Base-by-base conservation (phyloP, 2,797 vertebrate genomes). In the Liparis tanakae region DNA sequence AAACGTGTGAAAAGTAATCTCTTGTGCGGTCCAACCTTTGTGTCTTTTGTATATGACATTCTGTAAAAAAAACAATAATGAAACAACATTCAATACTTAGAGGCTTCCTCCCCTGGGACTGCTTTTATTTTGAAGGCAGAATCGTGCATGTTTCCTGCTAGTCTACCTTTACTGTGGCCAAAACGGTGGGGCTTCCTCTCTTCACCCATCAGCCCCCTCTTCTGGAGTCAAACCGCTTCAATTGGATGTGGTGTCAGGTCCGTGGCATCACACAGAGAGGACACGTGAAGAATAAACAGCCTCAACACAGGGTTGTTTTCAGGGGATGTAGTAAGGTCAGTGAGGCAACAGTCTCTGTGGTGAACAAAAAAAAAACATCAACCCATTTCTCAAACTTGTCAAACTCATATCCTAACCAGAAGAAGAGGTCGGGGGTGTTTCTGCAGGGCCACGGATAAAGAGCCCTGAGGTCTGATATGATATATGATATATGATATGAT, bases 161-260 rank as follows among this genome's bases (percentile, higher is more conserved):
- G 10, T 82, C 59, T 41, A 58, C 30, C 53, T 80, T 67, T 46
- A 25, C 71, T 72, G 67, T 76, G 69, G 81, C 84, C 54, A 83
- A 80, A 82, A 76, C 80, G 60, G 92, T 94, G 94, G 94, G 95
- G 95, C 93, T 93, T 96, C 94, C 95, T 94, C 88, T 86, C 74
- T 67, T 67, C 90, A 91, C 88, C 90, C 93, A 91, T 78, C 89
- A 94, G 91, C 93, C 91, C 94, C 94, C 91, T 94, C 94, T 94
- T 89, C 92, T 94, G 94, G 93, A 94, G 90, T 88, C 89, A 87
- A 89, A 81, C 83, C 76, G 86, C 74, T 61, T 84, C 81, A 83
- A 63, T 70, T 70, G 67, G 77, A 76, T 79, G 60, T 75, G 62
- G 33, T 81, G 76, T 76, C 62, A 62, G 55, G 64, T 76, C 69